Evolutionary conservation across 2,113 vertebrate species (phyloP).

Genomic region (Anhinga anhinga): DNA sequence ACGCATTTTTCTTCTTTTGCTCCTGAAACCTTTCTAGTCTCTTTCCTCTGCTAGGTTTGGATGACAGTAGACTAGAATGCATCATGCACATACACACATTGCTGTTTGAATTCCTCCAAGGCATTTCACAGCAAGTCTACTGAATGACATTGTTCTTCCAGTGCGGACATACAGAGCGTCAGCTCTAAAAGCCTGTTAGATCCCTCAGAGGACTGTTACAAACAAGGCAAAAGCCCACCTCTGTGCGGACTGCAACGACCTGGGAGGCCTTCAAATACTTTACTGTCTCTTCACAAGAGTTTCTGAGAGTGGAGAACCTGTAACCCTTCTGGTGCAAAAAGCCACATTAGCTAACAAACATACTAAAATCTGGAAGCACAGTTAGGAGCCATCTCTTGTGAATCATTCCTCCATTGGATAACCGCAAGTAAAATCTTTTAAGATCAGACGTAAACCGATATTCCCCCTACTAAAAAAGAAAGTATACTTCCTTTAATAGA

Average conservation of each 20-base stretch:
- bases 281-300: not conserved
- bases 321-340: not conserved
- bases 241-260: not conserved
- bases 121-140: not conserved
- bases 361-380: not conserved
- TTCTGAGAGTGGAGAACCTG: not conserved
- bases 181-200: not conserved
- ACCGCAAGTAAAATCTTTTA: not conserved
- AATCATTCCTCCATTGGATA: not conserved
- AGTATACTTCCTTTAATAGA: not conserved
- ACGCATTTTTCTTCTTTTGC: constrained; percentile 3
- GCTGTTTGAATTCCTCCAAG: not conserved
- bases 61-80: not conserved
- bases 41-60: constrained; percentile 28
- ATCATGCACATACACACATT: not conserved
- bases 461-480: not conserved
- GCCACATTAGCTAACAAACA: not conserved
- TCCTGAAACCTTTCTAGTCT: constrained; percentile 24
- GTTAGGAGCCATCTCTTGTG: not conserved
- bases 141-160: not conserved
- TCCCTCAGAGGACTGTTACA: not conserved
- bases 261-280: not conserved
- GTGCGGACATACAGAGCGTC: not conserved
- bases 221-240: not conserved
- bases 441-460: not conserved